A percentile compares a stretch with the other conserved stretches of the same genome.
phyloP scores from a whole-genome alignment of 2,113 vertebrate genomes.

The Megaceryle torquata region DNA sequence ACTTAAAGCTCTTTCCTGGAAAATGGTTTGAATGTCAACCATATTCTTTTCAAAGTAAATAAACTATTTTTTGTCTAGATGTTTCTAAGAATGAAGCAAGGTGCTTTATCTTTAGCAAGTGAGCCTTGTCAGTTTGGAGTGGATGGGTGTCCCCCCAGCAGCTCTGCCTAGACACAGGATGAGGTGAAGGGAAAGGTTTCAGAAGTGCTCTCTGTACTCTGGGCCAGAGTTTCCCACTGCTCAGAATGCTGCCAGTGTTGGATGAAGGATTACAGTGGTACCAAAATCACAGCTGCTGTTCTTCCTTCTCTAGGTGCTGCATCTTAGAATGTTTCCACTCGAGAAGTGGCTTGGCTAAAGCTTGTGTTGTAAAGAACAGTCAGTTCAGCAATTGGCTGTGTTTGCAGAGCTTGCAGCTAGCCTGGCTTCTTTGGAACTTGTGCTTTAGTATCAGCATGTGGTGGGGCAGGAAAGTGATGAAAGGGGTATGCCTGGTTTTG shows the following conservation, averaged over 20 bases:
- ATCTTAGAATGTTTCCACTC: neutral
- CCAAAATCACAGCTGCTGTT: neutral
- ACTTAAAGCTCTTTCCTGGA: neutral
- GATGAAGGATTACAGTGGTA: neutral
- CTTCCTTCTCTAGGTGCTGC: neutral
- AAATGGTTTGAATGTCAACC: neutral
- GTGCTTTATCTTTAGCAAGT: neutral
- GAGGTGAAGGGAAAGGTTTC: neutral
- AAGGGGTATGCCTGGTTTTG: neutral
- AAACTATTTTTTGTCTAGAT: neutral
- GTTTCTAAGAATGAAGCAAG: neutral
- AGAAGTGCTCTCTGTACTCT: neutral
- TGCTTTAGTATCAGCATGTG: neutral
- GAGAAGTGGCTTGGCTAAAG: neutral
- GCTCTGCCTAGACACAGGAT: neutral
- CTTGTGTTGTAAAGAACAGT: neutral
- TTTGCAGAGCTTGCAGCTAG: neutral
- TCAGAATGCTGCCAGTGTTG: fast-evolving
- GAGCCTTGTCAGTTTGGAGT: neutral
- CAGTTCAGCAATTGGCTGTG: neutral
- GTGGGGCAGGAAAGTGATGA: neutral
- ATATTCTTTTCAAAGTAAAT: neutral
- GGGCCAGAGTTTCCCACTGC: fast-evolving
- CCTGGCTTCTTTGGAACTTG: neutral
- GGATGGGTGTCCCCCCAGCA: neutral